phyloP scores from a whole-genome alignment of 1,140 invertebrate genomes.

The Asobara japonica region DNA sequence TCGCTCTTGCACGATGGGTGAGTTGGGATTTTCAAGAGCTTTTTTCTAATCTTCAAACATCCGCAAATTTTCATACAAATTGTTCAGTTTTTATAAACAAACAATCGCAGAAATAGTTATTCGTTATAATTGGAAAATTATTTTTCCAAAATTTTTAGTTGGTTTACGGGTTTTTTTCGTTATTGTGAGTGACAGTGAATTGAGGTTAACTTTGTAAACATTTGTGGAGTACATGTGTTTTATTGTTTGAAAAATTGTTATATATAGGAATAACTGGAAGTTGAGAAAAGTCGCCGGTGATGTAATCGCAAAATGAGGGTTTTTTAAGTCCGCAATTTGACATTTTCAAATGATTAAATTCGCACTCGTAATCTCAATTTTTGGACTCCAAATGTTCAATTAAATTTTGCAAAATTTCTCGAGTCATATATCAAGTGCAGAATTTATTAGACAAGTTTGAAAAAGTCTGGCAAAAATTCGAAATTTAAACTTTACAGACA shows the following conservation, averaged over 20 bases:
- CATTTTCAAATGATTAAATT: too few species aligned
- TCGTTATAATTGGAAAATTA: not conserved
- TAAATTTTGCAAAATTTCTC: too few species aligned
- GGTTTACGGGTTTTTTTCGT: not conserved
- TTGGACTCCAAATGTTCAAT: too few species aligned
- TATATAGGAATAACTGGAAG: not conserved
- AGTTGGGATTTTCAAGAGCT: slow-evolving; percentile 20
- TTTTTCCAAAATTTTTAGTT: too few species aligned
- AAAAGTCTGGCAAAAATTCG: too few species aligned
- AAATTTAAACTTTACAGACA: too few species aligned
- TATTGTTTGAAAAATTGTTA: not conserved
- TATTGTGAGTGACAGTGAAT: not conserved
- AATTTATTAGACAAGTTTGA: too few species aligned
- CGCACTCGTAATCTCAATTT: too few species aligned
- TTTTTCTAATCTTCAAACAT: not conserved
- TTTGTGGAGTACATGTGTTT: not conserved
- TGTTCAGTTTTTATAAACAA: not conserved
- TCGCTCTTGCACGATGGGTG: slow-evolving; percentile 43
- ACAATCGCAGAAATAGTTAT: not conserved
- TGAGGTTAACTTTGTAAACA: slow-evolving; percentile 9
- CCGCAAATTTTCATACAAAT: slow-evolving; percentile 32
- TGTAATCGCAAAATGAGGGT: too few species aligned
- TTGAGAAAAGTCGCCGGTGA: not conserved
- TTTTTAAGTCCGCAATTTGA: too few species aligned
- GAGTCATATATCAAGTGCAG: too few species aligned